These are phyloP conservation scores for Excalfactoria chinensis DNA, from an alignment of 2,113 vertebrate species.

Conservation along the genomic window DNA sequence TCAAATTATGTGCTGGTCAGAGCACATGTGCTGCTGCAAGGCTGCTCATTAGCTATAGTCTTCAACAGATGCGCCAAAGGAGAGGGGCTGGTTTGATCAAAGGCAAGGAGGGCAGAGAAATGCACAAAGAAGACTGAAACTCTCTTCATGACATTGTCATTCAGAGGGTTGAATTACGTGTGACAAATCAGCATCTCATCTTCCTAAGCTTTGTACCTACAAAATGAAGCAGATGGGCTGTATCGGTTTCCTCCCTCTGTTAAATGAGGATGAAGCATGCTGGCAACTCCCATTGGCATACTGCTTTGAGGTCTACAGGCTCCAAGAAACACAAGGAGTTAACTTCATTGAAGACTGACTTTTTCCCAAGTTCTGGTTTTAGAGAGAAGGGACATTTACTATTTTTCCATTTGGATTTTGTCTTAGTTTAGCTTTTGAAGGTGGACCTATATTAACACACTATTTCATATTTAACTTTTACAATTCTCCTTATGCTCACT, in stretches of 20 bases:
- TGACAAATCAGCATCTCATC: not conserved
- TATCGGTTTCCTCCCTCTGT: slow-evolving; percentile 2
- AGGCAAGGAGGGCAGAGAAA: not conserved
- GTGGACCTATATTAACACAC: not conserved
- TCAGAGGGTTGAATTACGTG: fast-evolving
- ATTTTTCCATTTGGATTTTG: slow-evolving; percentile 9
- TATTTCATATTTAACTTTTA: not conserved
- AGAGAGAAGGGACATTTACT: not conserved
- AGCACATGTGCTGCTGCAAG: not conserved
- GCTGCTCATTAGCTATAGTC: not conserved
- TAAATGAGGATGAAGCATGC: not conserved
- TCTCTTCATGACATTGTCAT: not conserved
- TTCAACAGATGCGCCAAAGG: not conserved
- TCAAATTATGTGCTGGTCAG: not conserved
- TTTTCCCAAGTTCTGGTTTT: not conserved
- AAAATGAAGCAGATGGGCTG: slow-evolving; percentile 26
- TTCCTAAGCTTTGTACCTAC: not conserved
- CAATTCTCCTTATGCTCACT: not conserved
- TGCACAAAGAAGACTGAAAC: not conserved
- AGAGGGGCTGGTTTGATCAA: slow-evolving; percentile 1
- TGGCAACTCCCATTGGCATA: not conserved
- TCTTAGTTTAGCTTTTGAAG: not conserved
- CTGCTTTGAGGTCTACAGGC: not conserved
- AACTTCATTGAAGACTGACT: not conserved
- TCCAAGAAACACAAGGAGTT: not conserved